Evolutionary conservation across 2,113 vertebrate species (phyloP).

Genomic region (Eonycteris spelaea): DNA sequence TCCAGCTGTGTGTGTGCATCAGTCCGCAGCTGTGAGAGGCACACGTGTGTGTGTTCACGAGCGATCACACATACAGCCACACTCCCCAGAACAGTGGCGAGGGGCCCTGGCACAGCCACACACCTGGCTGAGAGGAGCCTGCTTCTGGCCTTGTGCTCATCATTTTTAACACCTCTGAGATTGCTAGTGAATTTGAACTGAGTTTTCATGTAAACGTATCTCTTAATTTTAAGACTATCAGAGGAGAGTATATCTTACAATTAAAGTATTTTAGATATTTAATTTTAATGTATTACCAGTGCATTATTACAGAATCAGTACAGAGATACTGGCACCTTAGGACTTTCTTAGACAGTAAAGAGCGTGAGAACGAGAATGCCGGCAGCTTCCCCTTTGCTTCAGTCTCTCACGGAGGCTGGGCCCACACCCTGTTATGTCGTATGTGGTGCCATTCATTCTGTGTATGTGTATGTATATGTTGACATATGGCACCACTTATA

Average conservation of each 20-base stretch:
- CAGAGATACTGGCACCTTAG: neutral
- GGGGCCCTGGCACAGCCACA: neutral
- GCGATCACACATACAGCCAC: rapidly evolving
- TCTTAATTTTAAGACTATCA: neutral
- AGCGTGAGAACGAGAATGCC: neutral
- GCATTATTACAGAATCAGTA: neutral
- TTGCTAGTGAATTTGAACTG: conserved; percentile 36
- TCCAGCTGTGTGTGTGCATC: rapidly evolving
- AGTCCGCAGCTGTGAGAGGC: neutral
- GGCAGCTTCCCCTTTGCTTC: neutral
- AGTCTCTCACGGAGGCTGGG: conserved; percentile 29
- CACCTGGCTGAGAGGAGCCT: neutral
- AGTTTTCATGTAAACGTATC: conserved; percentile 34
- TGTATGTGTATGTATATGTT: conserved; percentile 79
- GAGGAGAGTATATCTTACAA: conserved; percentile 43
- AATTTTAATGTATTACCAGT: neutral
- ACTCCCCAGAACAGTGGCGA: neutral
- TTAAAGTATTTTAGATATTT: conserved; percentile 8
- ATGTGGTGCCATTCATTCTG: conserved; percentile 81
- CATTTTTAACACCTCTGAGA: neutral
- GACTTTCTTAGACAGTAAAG: neutral
- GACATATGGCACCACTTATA: conserved; percentile 62
- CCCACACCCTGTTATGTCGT: conserved; percentile 78
- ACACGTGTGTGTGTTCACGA: neutral
- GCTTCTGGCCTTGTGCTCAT: neutral